These are phyloP conservation scores for Telenomus remus DNA, from an alignment of 1,140 invertebrate species.

Conservation along the genomic window DNA sequence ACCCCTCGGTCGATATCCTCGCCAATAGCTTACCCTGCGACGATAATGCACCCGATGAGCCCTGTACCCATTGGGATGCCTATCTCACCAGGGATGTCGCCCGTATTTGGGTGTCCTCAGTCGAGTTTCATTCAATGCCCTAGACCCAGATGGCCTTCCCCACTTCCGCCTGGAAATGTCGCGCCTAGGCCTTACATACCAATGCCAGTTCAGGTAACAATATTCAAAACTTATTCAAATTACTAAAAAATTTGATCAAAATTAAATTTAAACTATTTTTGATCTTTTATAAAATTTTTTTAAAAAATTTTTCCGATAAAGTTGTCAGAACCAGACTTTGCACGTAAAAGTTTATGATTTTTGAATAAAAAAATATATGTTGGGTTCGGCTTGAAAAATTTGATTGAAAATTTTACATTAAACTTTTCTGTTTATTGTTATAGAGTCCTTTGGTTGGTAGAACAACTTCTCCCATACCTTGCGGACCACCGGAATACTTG, in stretches of 20 bases:
- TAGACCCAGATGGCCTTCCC: constrained; percentile 79
- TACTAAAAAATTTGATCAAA: neutral
- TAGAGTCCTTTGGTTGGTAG: constrained; percentile 62
- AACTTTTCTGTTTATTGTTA: too few species aligned
- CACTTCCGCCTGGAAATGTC: constrained; percentile 68
- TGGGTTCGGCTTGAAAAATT: too few species aligned
- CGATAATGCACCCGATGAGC: constrained; percentile 70
- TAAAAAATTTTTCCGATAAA: too few species aligned
- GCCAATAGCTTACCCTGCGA: constrained; percentile 61
- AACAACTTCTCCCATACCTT: constrained; percentile 75
- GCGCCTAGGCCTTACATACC: constrained; percentile 72
- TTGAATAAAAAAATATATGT: too few species aligned
- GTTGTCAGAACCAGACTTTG: too few species aligned
- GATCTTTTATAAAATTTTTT: too few species aligned
- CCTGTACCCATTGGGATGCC: constrained; percentile 71
- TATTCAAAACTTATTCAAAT: neutral
- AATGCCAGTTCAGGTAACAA: constrained; percentile 60
- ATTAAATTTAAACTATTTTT: neutral
- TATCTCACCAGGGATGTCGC: constrained; percentile 71
- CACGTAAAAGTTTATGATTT: too few species aligned
- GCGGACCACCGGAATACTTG: constrained; percentile 79
- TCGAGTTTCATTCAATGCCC: constrained; percentile 77
- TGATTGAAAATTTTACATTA: too few species aligned
- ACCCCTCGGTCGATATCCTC: constrained; percentile 64
- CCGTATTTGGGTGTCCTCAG: constrained; percentile 67